Evolutionary conservation across 2,888 invertebrate genomes (phyloP).

Genomic region (Drosophila eohydei): DNA sequence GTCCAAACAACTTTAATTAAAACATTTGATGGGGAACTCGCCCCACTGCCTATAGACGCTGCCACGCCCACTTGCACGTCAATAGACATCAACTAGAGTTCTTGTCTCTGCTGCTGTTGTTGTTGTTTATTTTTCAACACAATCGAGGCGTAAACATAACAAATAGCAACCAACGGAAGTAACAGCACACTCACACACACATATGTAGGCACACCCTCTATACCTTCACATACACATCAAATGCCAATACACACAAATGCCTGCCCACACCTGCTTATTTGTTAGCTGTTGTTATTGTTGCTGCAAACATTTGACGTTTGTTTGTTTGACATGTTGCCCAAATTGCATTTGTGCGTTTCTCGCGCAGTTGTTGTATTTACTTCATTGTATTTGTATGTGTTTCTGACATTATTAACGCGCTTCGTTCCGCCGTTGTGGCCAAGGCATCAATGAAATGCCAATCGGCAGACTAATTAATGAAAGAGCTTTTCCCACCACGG

Average conservation of each 20-base stretch:
- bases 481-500: neutral
- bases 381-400: constrained; percentile 52
- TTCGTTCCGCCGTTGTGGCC: constrained; percentile 11
- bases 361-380: constrained; percentile 24
- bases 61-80: constrained; percentile 38
- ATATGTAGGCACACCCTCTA: constrained; percentile 24
- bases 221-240: constrained; percentile 16
- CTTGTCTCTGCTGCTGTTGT: constrained; percentile 13
- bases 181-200: constrained; percentile 17
- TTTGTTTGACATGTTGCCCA: constrained; percentile 70
- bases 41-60: neutral
- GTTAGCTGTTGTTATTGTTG: constrained; percentile 17
- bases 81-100: constrained; percentile 62
- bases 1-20: constrained; percentile 77
- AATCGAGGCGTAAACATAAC: constrained; percentile 78
- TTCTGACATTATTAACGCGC: constrained; percentile 57
- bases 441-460: constrained; percentile 35
- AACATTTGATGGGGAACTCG: constrained; percentile 56
- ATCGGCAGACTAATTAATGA: constrained; percentile 5
- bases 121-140: constrained; percentile 71
- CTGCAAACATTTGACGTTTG: constrained; percentile 57
- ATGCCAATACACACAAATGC: constrained; percentile 21
- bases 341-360: constrained; percentile 57
- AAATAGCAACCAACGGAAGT: constrained; percentile 63
- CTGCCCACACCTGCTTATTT: constrained; percentile 25